phyloP scores from a whole-genome alignment of 2,797 vertebrate species.

The Anas bernieri region DNA sequence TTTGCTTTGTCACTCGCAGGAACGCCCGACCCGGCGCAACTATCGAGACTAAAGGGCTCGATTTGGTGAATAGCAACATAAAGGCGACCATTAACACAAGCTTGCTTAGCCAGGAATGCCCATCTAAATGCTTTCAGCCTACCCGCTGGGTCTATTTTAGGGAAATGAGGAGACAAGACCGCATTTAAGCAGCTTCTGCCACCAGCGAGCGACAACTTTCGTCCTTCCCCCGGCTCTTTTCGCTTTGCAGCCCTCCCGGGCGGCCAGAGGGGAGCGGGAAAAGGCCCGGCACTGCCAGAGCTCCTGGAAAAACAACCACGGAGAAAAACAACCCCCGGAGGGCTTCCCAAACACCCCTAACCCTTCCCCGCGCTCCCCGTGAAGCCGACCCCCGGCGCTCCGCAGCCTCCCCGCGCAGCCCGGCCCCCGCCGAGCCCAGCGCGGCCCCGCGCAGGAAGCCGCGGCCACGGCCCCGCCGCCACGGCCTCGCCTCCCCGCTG shows the following conservation, averaged over 20 bases:
- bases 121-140: neutral
- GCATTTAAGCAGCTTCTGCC: neutral
- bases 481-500: too few species aligned
- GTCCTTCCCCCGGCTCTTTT: neutral
- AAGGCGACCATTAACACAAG: neutral
- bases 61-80: neutral
- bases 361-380: too few species aligned
- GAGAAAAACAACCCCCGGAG: slow-evolving; percentile 27
- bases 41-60: neutral
- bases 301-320: slow-evolving; percentile 34
- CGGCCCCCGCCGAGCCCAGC: neutral
- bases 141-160: neutral
- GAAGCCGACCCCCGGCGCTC: too few species aligned
- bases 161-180: neutral
- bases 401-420: neutral
- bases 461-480: neutral
- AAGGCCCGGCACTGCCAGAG: neutral
- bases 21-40: neutral
- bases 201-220: neutral
- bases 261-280: slow-evolving; percentile 2
- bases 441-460: neutral
- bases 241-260: neutral
- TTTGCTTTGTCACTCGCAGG: neutral
- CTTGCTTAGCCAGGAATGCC: neutral
- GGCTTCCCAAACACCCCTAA: neutral